A percentile compares a stretch with the other conserved stretches of the same genome.
Conservation (phyloP, 2,113 vertebrate genomes). For the Phalacrocorax pelagicus region DNA sequence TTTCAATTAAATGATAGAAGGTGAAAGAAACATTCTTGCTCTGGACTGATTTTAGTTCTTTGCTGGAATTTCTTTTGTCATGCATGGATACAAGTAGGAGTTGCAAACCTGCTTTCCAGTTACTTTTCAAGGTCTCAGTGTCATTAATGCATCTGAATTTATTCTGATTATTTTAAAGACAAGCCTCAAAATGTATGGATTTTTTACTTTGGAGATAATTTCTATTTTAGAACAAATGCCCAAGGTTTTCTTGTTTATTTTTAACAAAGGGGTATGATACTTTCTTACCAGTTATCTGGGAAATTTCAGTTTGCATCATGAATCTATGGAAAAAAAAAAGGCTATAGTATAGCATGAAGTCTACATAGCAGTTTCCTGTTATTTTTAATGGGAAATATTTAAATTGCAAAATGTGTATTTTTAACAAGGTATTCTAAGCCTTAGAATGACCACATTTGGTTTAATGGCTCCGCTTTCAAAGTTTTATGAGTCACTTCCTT, state of each 20-base stretch:
- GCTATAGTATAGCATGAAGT: background rate
- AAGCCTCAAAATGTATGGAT: background rate
- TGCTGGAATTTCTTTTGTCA: background rate
- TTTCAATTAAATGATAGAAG: background rate
- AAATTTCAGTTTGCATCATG: background rate
- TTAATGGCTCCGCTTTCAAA: background rate
- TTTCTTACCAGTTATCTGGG: background rate
- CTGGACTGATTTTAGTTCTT: background rate
- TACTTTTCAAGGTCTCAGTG: background rate
- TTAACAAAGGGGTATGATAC: background rate
- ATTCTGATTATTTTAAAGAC: background rate
- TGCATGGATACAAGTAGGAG: background rate
- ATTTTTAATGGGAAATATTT: background rate
- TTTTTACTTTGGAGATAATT: background rate
- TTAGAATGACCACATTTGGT: background rate
- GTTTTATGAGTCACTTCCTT: background rate
- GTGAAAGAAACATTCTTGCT: background rate
- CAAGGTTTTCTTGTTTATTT: background rate
- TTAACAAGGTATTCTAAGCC: background rate
- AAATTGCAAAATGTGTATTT: background rate
- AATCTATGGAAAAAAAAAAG: background rate
- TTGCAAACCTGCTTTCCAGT: background rate
- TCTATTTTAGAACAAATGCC: background rate
- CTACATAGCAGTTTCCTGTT: background rate
- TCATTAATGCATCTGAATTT: background rate